Conservation (phyloP, 2,113 vertebrate species). For the Neolamprologus variostigma region DNA sequence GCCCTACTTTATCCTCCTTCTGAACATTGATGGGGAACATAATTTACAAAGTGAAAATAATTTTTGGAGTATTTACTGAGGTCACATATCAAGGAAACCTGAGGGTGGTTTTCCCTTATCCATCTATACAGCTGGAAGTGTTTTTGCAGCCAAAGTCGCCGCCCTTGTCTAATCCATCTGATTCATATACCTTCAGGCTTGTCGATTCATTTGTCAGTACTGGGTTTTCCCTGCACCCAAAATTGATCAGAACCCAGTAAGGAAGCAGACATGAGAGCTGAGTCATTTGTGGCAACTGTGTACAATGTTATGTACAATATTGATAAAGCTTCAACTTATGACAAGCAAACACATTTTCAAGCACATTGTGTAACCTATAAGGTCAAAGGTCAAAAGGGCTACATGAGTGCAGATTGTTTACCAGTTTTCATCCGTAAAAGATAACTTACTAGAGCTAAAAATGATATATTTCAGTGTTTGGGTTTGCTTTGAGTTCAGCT, state of each 20-base stretch:
- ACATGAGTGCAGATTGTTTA: background rate
- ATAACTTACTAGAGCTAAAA: background rate
- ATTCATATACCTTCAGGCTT: background rate
- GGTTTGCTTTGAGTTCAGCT: background rate
- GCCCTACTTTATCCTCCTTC: background rate
- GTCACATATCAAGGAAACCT: background rate
- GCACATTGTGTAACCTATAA: background rate
- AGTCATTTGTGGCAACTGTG: background rate
- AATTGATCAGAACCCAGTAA: background rate
- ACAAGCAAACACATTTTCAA: background rate
- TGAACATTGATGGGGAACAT: background rate
- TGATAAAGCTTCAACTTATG: background rate
- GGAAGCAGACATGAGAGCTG: background rate
- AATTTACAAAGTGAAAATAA: background rate
- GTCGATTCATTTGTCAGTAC: fast-evolving
- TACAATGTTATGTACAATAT: background rate
- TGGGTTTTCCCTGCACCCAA: background rate
- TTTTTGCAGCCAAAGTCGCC: background rate
- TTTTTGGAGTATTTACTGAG: background rate
- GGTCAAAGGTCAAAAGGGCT: background rate
- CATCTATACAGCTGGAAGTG: background rate
- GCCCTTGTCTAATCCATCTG: background rate
- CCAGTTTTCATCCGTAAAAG: fast-evolving
- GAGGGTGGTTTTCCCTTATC: background rate
- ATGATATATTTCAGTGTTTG: background rate